These are phyloP conservation scores for Chroicocephalus ridibundus DNA, from an alignment of 2,113 vertebrate species.

Conservation along the genomic window DNA sequence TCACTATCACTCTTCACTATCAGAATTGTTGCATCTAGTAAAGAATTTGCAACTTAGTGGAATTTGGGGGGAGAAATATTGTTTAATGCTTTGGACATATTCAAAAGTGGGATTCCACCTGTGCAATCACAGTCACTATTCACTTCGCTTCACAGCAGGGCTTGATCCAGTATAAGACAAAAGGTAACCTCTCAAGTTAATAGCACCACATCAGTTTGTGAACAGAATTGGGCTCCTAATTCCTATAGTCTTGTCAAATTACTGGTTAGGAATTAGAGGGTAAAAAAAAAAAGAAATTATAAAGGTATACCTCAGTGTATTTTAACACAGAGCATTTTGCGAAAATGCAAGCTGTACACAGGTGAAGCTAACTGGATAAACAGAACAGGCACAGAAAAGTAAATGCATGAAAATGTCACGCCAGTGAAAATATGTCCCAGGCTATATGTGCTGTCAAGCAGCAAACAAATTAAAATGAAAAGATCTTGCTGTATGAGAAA, in stretches of 20 bases:
- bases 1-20: not conserved
- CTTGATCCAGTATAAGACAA: not conserved
- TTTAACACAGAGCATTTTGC: not conserved
- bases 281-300: not conserved
- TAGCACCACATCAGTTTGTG: not conserved
- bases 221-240: not conserved
- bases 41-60: not conserved
- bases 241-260: not conserved
- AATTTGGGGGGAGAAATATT: not conserved
- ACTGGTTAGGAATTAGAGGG: not conserved
- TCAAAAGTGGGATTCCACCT: not conserved
- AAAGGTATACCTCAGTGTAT: fast-evolving
- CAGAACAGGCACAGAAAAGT: not conserved
- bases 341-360: not conserved
- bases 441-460: not conserved
- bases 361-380: not conserved
- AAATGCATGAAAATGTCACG: not conserved
- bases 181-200: not conserved
- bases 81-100: not conserved
- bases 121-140: not conserved
- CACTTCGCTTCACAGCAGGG: not conserved
- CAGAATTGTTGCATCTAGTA: not conserved
- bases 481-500: not conserved
- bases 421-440: not conserved
- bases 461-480: not conserved